A percentile compares a stretch with the other conserved stretches of the same genome.
These are phyloP conservation scores for Amblyornis subalaris DNA, from an alignment of 2,113 vertebrate genomes.

Conservation along the genomic window DNA sequence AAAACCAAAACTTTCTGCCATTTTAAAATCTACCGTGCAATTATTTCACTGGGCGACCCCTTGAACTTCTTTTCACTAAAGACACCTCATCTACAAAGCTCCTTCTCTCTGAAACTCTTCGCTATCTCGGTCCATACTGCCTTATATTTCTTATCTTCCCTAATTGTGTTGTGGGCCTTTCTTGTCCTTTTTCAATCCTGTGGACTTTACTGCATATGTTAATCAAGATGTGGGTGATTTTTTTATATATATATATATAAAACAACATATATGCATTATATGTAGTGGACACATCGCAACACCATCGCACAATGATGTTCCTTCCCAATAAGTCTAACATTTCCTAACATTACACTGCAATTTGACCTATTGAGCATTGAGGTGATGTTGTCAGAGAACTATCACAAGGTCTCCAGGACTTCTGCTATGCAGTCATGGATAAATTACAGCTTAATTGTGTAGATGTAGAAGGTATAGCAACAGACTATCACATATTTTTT, in stretches of 20 bases:
- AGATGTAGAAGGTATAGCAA: not conserved
- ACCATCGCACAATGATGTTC: rapidly evolving
- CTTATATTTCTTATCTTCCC: not conserved
- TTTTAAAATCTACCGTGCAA: not conserved
- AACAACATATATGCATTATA: not conserved
- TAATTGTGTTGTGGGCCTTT: not conserved
- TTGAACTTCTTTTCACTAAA: not conserved
- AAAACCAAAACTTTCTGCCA: not conserved
- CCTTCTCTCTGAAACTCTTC: not conserved
- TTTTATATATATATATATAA: not conserved
- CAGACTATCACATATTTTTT: not conserved
- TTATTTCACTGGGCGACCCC: not conserved
- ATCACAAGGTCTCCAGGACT: not conserved
- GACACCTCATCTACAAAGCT: not conserved
- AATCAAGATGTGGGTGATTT: not conserved
- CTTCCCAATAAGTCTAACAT: not conserved
- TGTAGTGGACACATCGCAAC: not conserved
- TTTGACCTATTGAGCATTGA: not conserved
- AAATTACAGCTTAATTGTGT: not conserved
- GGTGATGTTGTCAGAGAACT: not conserved
- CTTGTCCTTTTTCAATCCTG: not conserved
- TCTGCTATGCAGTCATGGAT: not conserved
- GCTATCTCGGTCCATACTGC: not conserved
- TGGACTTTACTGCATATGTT: not conserved
- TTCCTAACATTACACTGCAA: not conserved